Evolutionary conservation across 1,140 invertebrate species (phyloP), one percentile per base, ranked within the genome.

Genomic region (Drosophila murphyi): DNA sequence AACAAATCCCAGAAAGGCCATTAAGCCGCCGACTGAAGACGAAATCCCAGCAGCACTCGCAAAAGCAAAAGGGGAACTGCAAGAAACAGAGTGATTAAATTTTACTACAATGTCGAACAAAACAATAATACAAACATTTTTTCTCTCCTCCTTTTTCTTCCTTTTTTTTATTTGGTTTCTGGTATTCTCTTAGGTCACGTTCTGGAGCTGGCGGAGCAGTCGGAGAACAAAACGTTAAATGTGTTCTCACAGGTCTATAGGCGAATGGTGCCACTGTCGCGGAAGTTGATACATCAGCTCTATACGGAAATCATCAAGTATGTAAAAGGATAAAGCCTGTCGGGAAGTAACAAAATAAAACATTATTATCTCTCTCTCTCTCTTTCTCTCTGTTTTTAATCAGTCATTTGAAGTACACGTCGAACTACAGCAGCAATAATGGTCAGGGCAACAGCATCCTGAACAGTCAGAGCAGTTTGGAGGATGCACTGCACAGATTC

Each of bases 181-280:
- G 20, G 20, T 20, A 20, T 20, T 20, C 20, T 10, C 1, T 62
- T 95, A 97, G 97, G 95, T 92, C 96, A 96, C 91, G 94, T 97
- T 76, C 94, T 94, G 68, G 94, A 94, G 64, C 92, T 97, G 82
- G 94, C 96, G 2, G 93, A 94, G 43, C 95, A 96, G 72, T 97
- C 96, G 10, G 95, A 97, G 92, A 97, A 97, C 93, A 96, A 95
- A 86, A 97, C 97, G 2, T 93, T 96, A 41, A 94, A 93, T 32
- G 93, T 97, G 3, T 96, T 97, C 91, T 94, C 95, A 1, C 95
- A 96, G 88, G 94, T 97, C 31, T 97, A 97, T 93, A 93, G 94
- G 55, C 93, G 95, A 28, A 96, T 97, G 93, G 94, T 95, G 10
- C 92, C 93, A 39, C 92, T 95, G 28, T 95, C 95, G 31, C 94